phyloP scores from a whole-genome alignment of 2,888 invertebrate genomes.

The Drosophila nigricruria region DNA sequence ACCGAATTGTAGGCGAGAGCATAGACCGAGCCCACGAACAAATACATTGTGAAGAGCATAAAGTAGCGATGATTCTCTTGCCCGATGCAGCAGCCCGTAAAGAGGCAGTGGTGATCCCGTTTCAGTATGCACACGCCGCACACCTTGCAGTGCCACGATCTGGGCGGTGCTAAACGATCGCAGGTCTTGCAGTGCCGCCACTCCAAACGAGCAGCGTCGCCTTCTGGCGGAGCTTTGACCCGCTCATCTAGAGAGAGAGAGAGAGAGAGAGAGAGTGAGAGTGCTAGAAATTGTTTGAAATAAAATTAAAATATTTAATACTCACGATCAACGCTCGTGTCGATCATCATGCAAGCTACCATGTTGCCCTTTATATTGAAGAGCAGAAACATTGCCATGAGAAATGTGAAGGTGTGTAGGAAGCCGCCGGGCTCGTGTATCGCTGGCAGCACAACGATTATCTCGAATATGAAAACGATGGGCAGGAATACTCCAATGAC shows the following conservation, averaged over 20 bases:
- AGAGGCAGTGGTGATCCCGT: conserved; percentile 95
- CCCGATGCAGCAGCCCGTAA: conserved; percentile 95
- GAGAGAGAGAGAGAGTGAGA: not conserved
- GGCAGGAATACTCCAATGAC: conserved; percentile 81
- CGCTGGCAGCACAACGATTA: conserved; percentile 91
- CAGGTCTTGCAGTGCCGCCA: conserved; percentile 94
- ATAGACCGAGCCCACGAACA: conserved; percentile 90
- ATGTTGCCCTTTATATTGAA: conserved; percentile 92
- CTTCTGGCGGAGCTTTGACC: conserved; percentile 18
- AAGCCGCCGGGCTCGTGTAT: conserved; percentile 87
- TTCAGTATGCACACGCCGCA: conserved; percentile 93
- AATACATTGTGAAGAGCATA: conserved; percentile 90
- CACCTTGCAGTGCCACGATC: conserved; percentile 95
- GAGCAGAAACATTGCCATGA: conserved; percentile 89
- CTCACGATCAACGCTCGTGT: conserved; percentile 90
- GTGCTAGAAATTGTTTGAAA: not conserved
- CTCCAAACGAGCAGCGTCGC: conserved; percentile 14
- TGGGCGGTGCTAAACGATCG: conserved; percentile 90
- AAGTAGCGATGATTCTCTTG: conserved; percentile 95
- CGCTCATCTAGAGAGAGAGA: not conserved
- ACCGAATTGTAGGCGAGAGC: conserved; percentile 90
- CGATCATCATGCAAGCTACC: conserved; percentile 90
- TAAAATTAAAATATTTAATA: not conserved
- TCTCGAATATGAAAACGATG: conserved; percentile 83
- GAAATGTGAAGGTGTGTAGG: conserved; percentile 87